Evolutionary conservation across 2,797 vertebrate species (phyloP).

Genomic region (Galaxias olidus): DNA sequence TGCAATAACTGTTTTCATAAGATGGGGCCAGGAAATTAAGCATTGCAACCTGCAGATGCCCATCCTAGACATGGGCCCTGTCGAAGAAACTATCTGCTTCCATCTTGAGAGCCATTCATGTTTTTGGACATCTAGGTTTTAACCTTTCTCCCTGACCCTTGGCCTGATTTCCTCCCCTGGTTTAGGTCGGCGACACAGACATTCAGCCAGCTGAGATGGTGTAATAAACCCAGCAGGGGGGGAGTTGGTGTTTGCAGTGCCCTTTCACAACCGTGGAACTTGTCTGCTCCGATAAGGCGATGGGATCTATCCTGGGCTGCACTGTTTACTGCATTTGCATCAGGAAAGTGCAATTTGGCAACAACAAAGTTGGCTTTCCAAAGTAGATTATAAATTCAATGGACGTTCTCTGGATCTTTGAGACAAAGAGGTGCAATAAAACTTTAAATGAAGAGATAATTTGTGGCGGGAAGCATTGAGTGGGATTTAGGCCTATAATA

Average conservation of each 20-base stretch:
- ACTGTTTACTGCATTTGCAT: conserved; percentile 57
- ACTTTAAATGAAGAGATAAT: conserved; percentile 57
- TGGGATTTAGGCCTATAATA: conserved; percentile 52
- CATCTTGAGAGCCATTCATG: conserved; percentile 5
- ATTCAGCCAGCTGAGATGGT: conserved; percentile 33
- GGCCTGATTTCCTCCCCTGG: conserved; percentile 46
- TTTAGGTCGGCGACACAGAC: conserved; percentile 46
- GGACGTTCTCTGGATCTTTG: conserved; percentile 52
- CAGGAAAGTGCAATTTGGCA: conserved; percentile 55
- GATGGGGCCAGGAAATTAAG: no score
- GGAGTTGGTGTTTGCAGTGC: conserved; percentile 29
- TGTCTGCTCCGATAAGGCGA: conserved; percentile 40
- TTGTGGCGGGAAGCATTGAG: conserved; percentile 56
- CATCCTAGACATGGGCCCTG: no score
- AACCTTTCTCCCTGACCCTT: conserved; percentile 39
- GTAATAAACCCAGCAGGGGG: conserved; percentile 64
- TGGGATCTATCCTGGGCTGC: conserved; percentile 36
- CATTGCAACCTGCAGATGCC: no score
- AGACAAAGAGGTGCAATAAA: conserved; percentile 61
- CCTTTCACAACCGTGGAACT: conserved; percentile 49
- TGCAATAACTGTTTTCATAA: no score
- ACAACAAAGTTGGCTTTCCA: conserved; percentile 52
- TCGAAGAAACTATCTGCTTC: conserved; percentile 2
- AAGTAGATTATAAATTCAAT: conserved; percentile 49
- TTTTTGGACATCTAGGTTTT: conserved; percentile 15